Evolutionary conservation across 2,888 invertebrate genomes (phyloP), one percentile per base, ranked within the genome.

Genomic region (Tenthredo distinguenda): DNA sequence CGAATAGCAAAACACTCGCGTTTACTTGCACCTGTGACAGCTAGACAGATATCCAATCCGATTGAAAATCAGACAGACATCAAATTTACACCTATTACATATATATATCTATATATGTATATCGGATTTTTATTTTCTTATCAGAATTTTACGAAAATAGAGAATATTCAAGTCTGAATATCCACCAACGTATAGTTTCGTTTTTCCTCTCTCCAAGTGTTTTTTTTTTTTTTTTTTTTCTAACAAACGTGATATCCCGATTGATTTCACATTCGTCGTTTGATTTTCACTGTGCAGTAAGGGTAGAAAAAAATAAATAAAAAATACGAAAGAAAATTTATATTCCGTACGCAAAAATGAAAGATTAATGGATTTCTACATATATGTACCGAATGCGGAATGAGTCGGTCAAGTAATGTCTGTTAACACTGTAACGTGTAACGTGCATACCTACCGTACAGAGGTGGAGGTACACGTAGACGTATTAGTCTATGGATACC

Each of bases 21-120:
- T 77, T 77, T 77, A 77, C 77, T 77, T 50, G 77, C 77, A 77
- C 50, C 77, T 77, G 77, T 77, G 77, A 77, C 77, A 77, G 77
- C 55, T 77, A 77, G 77, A 77, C 55, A 77, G 47, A 77, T 77
- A 77, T 55, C 77, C 77, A 55, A 77, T 77, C 77, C 77, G 77
- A 77, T 77, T 77, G 77, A 77, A 77, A 77, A 50, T 77, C 77
- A 77, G 77, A 40, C 55, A 10, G 26, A 21, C 34, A 12, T 68
- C 31, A 18, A 68, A 21, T 40, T 40, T 26, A 43, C 74, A 21
- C 74, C 43, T 21, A 26, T 34, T 31, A 65, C 18, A 34, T 34
- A 15, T 5, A 65, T 15, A 15, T 15, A 65, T 34, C 12, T 65
- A 31, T 65, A 31, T 68, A 68, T 5, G 12, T 31, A 31, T 2